Conservation (phyloP, 2,888 invertebrate genomes). For the Corythucha ciliata region DNA sequence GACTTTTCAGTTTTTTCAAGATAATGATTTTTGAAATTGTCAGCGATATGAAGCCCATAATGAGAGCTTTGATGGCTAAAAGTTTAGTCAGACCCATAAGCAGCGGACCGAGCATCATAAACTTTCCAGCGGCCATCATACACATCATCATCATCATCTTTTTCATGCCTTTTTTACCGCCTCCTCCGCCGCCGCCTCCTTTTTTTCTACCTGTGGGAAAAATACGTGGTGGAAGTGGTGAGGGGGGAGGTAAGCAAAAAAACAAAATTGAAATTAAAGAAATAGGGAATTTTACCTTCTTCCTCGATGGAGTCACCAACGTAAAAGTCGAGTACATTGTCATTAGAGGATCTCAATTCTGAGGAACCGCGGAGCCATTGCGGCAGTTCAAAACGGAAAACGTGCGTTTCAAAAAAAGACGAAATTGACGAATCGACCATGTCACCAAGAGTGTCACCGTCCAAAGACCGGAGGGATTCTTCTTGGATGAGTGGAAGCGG, state of each 20-base stretch:
- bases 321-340: constrained; percentile 29
- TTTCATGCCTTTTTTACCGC: constrained; percentile 34
- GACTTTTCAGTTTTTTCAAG: constrained; percentile 33
- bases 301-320: constrained; percentile 25
- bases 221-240: constrained; percentile 12
- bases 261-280: constrained; percentile 1
- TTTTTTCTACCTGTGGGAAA: constrained; percentile 31
- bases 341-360: constrained; percentile 16
- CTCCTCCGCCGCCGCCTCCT: constrained; percentile 27
- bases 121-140: constrained; percentile 35
- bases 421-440: constrained; percentile 45
- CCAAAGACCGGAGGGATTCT: constrained; percentile 27
- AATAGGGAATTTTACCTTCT: constrained; percentile 22
- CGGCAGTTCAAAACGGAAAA: constrained; percentile 41
- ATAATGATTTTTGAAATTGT: constrained; percentile 35
- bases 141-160: constrained; percentile 37
- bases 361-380: constrained; percentile 28
- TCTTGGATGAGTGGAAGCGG: constrained; percentile 31
- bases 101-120: constrained; percentile 34
- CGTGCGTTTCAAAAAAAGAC: constrained; percentile 50
- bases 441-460: constrained; percentile 39
- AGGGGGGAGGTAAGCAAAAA: not conserved
- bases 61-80: constrained; percentile 35
- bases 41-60: constrained; percentile 32
- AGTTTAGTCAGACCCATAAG: constrained; percentile 34